These are phyloP conservation scores for Typhlomys cinereus DNA, from an alignment of 2,113 vertebrate species.

Conservation along the genomic window DNA sequence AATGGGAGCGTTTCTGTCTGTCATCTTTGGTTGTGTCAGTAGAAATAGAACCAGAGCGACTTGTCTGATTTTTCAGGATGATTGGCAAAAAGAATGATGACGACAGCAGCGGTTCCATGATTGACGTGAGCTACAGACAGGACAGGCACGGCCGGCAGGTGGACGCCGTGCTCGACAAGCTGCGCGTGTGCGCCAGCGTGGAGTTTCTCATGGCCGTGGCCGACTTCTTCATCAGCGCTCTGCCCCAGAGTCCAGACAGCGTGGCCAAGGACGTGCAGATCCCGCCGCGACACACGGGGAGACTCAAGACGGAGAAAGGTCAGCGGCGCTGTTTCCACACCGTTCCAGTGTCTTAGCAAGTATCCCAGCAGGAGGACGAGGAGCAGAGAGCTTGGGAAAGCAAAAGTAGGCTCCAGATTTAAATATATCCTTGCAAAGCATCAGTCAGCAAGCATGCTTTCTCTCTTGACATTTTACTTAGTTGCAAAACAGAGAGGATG, in stretches of 20 bases:
- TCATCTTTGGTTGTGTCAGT: background rate
- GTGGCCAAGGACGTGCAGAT: conserved; percentile 82
- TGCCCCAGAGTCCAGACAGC: conserved; percentile 82
- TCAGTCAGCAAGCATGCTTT: background rate
- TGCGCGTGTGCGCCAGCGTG: conserved; percentile 96
- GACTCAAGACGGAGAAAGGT: conserved; percentile 82
- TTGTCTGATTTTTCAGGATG: conserved; percentile 89
- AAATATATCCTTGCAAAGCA: background rate
- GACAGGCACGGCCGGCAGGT: conserved; percentile 82
- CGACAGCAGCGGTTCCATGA: conserved; percentile 85
- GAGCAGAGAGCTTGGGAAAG: background rate
- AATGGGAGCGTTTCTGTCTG: conserved; percentile 1
- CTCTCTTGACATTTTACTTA: too few species aligned
- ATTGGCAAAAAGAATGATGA: conserved; percentile 88
- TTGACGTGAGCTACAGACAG: conserved; percentile 91
- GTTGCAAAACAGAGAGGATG: too few species aligned
- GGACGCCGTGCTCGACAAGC: conserved; percentile 91
- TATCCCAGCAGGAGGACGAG: background rate
- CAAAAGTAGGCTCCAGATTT: conserved; percentile 18
- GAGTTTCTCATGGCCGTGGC: conserved; percentile 96
- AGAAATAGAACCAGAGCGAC: background rate
- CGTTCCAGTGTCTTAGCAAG: conserved; percentile 5
- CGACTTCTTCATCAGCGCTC: conserved; percentile 94
- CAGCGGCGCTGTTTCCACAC: conserved; percentile 65
- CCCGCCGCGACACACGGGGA: conserved; percentile 83